These are phyloP conservation scores for Biston betularia DNA, from an alignment of 2,888 invertebrate species.

Conservation along the genomic window DNA sequence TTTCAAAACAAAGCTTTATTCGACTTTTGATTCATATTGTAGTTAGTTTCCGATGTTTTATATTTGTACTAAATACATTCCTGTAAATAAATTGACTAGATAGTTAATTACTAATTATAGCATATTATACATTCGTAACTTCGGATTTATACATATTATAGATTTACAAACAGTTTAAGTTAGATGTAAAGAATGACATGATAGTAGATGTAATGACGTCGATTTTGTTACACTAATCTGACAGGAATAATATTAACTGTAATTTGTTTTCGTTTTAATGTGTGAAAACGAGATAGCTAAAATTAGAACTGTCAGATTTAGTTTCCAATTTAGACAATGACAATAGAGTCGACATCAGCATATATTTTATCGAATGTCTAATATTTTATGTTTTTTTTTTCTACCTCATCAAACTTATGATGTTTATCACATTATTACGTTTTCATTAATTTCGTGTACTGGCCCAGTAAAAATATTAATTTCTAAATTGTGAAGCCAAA, in stretches of 20 bases:
- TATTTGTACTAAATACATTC: constrained; percentile 65
- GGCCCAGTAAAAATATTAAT: constrained; percentile 35
- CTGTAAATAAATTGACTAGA: constrained; percentile 63
- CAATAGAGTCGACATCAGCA: neutral
- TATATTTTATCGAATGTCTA: constrained; percentile 30
- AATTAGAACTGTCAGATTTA: no score
- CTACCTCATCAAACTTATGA: constrained; percentile 56
- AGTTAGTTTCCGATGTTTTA: constrained; percentile 32
- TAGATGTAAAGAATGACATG: constrained; percentile 24
- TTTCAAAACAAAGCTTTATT: constrained; percentile 34
- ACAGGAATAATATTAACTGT: no score
- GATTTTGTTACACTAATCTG: no score
- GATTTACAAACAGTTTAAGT: constrained; percentile 26
- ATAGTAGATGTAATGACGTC: neutral
- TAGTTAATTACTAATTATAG: constrained; percentile 47
- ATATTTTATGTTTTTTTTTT: constrained; percentile 51
- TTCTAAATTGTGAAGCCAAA: constrained; percentile 52
- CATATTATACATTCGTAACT: constrained; percentile 38
- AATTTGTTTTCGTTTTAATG: no score
- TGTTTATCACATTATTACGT: constrained; percentile 15
- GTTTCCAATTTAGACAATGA: no score
- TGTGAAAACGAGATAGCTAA: no score
- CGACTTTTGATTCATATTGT: constrained; percentile 29
- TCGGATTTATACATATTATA: constrained; percentile 27
- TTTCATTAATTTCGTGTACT: constrained; percentile 41